phyloP scores from a whole-genome alignment of 2,888 invertebrate species.

The Hydrotaea diabolus region DNA sequence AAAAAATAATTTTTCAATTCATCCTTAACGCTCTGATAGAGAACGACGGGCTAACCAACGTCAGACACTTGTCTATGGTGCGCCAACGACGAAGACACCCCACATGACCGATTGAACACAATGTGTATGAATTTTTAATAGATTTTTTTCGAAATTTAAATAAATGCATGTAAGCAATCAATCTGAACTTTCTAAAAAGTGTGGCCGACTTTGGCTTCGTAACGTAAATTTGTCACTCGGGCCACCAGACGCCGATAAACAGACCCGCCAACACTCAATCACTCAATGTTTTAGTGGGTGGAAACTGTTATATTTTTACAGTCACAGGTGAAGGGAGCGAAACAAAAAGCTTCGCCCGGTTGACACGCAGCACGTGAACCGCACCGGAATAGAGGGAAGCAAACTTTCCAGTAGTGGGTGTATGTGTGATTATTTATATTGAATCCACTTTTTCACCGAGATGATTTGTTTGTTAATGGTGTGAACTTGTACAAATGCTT shows the following conservation, averaged over 20 bases:
- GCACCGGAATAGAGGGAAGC: neutral
- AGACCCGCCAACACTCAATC: conserved; percentile 10
- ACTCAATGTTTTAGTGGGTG: conserved; percentile 44
- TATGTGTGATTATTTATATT: conserved; percentile 30
- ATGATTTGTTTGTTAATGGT: conserved; percentile 46
- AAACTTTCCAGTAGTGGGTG: conserved; percentile 14
- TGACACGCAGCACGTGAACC: conserved; percentile 44
- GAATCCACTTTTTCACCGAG: conserved; percentile 31
- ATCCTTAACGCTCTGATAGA: too few relatives aligned
- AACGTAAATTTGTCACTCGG: conserved; percentile 29
- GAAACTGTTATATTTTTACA: conserved; percentile 28
- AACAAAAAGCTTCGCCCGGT: neutral
- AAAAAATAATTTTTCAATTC: too few relatives aligned
- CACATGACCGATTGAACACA: neutral
- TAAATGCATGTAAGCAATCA: conserved; percentile 13
- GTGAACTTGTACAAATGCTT: conserved; percentile 62
- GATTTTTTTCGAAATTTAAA: conserved; percentile 17
- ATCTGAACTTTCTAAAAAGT: conserved; percentile 1
- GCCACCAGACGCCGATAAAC: neutral
- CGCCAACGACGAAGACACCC: too few relatives aligned
- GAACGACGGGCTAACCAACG: too few relatives aligned
- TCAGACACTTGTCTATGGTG: too few relatives aligned
- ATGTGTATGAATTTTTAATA: conserved; percentile 37
- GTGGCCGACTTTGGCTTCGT: neutral
- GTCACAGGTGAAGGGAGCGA: neutral